Conservation (phyloP, 2,113 vertebrate species). For the Hippoglossus stenolepis region DNA sequence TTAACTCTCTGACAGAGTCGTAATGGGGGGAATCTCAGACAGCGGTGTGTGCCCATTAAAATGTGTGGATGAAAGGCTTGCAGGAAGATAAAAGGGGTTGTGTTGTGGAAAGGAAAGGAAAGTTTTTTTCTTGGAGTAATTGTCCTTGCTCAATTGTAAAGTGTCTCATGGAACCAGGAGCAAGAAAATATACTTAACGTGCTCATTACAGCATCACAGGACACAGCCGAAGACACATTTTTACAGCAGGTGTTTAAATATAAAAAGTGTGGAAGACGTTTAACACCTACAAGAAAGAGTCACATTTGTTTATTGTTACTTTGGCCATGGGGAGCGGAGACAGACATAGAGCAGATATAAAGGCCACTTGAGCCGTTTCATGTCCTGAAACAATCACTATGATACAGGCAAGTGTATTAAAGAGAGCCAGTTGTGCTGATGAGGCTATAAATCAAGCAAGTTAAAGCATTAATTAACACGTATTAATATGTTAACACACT, state of each 20-base stretch:
- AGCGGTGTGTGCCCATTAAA: constrained; percentile 6
- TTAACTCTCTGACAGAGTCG: constrained; percentile 33
- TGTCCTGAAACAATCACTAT: constrained; percentile 22
- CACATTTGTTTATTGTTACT: not conserved
- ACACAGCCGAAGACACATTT: constrained; percentile 1
- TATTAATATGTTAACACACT: constrained; percentile 40
- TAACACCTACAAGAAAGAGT: too few relatives aligned
- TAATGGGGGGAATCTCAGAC: constrained; percentile 21
- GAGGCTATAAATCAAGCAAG: constrained; percentile 40
- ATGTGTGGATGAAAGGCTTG: constrained; percentile 21
- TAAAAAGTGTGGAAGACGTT: not conserved
- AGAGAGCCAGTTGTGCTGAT: constrained; percentile 29
- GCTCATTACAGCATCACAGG: not conserved
- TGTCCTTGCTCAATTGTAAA: not conserved
- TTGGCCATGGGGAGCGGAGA: not conserved
- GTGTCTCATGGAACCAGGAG: not conserved
- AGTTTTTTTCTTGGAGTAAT: constrained; percentile 8
- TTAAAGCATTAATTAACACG: constrained; percentile 48
- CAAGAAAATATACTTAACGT: not conserved
- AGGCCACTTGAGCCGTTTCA: constrained; percentile 10
- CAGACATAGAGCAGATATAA: not conserved
- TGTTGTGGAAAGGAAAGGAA: constrained; percentile 4
- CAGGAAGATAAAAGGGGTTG: constrained; percentile 16
- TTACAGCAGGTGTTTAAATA: not conserved
- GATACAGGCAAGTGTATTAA: constrained; percentile 14